Base-by-base conservation (phyloP, 2,888 invertebrate genomes). In the Standfussiana lucernea region DNA sequence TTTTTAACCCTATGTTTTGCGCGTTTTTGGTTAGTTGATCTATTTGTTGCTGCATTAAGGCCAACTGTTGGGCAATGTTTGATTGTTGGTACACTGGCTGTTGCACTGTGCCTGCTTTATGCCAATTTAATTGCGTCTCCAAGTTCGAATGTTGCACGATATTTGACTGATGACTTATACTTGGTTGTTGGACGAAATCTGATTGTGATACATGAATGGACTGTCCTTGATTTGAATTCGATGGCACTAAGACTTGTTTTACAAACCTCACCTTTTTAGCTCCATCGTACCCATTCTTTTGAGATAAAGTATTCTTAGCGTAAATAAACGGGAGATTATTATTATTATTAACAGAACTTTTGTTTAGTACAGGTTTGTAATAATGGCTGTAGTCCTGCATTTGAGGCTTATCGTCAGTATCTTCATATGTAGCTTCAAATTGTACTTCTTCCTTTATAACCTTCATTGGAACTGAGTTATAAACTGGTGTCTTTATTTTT, bases 341-440 rank as follows among this genome's bases (percentile, higher is more conserved):
- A 6, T 59, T 37, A 21, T 21, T 77, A 28, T 5, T 1, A 35
- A 37, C 35, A 4, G n/a, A 8, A 37, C 40, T 50, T 61, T 61
- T 61, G 10, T 21, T 61, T 21, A 5, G 21, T 18, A 35, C 21
- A 61, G 37, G 53, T 35, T 79, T 62, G 5, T 37, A 73, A 28
- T 62, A 18, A n/a, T 47, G 13, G 28, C 21, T 50, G 35, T 40
- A 15, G 53, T 35, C 18, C 7, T 78, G 64, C 0, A 24, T 28
- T 65, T 65, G 28, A 4, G 66, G 61, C 8, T 32, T 11, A 3
- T 18, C 15, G 0, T 65, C 15, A 0, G 18, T 10, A 37, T 66
- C 72, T 50, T 80, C 62, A 40, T 80, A 72, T 32, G 56, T 45
- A 11, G 21, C 62, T 28, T 70, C 83, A 13, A 71, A 76, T 13